phyloP scores from a whole-genome alignment of 2,113 vertebrate genomes.

The Dicerorhinus sumatrensis region DNA sequence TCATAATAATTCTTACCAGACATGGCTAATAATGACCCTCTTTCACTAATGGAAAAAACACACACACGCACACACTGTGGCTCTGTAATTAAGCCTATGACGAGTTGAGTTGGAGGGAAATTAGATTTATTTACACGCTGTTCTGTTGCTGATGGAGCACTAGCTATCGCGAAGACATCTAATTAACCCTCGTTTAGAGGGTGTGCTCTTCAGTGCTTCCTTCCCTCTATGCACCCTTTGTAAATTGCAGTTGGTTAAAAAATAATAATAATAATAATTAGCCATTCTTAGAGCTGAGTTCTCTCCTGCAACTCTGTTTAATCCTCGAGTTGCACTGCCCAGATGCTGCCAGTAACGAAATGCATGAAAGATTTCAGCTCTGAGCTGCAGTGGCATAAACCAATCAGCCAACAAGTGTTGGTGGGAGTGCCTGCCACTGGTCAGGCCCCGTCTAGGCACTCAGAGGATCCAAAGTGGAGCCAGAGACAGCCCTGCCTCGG shows the following conservation, averaged over 20 bases:
- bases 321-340: background rate
- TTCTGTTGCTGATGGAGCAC: conserved; percentile 92
- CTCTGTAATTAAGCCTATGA: conserved; percentile 90
- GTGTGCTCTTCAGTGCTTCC: conserved; percentile 80
- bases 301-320: background rate
- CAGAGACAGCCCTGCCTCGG: background rate
- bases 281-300: conserved; percentile 42
- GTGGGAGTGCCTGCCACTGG: background rate
- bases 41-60: conserved; percentile 86
- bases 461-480: background rate
- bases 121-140: conserved; percentile 95
- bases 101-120: conserved; percentile 91
- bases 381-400: background rate
- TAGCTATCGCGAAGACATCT: conserved; percentile 90
- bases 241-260: conserved; percentile 77
- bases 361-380: background rate
- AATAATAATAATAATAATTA: conserved; percentile 69
- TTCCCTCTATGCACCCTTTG: conserved; percentile 71
- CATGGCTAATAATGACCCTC: conserved; percentile 83
- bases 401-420: background rate
- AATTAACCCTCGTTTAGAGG: conserved; percentile 95
- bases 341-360: conserved; percentile 53
- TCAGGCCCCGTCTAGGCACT: background rate
- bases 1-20: conserved; percentile 80
- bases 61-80: conserved; percentile 83